These are phyloP conservation scores for Hypena proboscidalis DNA, from an alignment of 2,888 invertebrate genomes.

Conservation along the genomic window DNA sequence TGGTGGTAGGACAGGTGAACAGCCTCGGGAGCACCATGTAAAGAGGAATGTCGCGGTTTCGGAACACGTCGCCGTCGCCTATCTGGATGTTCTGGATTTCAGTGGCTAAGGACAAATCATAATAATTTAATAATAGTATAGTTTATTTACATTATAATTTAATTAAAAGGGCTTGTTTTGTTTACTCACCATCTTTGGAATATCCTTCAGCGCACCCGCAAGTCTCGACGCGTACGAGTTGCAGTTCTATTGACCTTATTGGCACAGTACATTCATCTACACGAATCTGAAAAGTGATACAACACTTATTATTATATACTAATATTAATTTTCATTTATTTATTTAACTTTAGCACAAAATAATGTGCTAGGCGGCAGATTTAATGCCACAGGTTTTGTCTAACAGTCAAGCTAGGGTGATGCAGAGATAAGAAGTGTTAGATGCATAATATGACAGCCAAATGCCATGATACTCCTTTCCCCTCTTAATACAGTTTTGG, in stretches of 20 bases:
- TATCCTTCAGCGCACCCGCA: constrained; percentile 97
- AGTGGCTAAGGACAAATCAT: constrained; percentile 87
- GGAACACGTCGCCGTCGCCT: constrained; percentile 95
- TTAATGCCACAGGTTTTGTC: no score
- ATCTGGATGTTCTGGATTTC: constrained; percentile 99
- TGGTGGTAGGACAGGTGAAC: constrained; percentile 97
- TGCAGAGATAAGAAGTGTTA: no score
- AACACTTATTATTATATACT: not conserved
- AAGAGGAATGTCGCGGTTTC: constrained; percentile 93
- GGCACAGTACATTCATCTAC: constrained; percentile 93
- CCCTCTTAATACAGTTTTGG: no score
- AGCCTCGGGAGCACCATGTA: constrained; percentile 98
- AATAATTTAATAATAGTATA: no score
- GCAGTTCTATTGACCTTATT: constrained; percentile 97
- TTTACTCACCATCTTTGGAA: constrained; percentile 91
- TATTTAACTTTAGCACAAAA: no score
- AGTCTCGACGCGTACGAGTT: constrained; percentile 97
- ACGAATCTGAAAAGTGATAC: constrained; percentile 83
- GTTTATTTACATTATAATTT: no score
- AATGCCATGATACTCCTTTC: no score
- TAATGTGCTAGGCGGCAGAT: no score
- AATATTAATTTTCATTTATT: no score
- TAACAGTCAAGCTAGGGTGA: no score
- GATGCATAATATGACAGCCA: no score
- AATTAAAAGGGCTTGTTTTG: no score